A percentile compares a stretch with the other conserved stretches of the same genome.
Evolutionary conservation across 1,140 invertebrate species (phyloP).

Genomic region (Apis dorsata): DNA sequence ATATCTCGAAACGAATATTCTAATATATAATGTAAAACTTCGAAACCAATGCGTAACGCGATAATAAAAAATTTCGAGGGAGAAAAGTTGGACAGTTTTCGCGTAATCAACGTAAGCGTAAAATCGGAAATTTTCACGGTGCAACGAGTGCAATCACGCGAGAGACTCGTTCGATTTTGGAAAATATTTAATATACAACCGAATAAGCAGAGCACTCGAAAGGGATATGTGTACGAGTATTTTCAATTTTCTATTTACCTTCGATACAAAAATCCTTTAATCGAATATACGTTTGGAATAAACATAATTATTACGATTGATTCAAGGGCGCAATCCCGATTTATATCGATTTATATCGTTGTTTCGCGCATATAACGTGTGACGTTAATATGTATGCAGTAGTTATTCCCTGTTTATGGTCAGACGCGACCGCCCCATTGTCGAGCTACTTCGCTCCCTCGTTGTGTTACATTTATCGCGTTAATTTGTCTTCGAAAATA

Average conservation of each 20-base stretch:
- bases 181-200: constrained; percentile 9
- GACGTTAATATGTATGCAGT: constrained; percentile 20
- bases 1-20: too few species aligned
- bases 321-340: neutral
- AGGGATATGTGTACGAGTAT: too few species aligned
- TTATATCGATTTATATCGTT: constrained; percentile 3
- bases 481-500: constrained; percentile 19
- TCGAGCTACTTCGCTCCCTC: neutral
- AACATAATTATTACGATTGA: neutral
- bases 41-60: too few species aligned
- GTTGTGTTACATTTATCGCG: neutral
- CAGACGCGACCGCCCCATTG: neutral
- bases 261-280: neutral
- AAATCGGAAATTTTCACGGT: neutral
- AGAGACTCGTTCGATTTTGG: neutral
- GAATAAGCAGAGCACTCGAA: too few species aligned
- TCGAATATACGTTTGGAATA: neutral
- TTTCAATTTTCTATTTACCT: too few species aligned
- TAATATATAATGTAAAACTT: too few species aligned
- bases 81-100: neutral
- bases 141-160: constrained; percentile 17
- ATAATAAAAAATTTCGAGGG: neutral
- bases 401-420: constrained; percentile 5
- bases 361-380: constrained; percentile 1
- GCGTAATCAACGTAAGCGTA: neutral